Base-by-base conservation (phyloP, 1,140 invertebrate genomes). In the Patella vulgata region DNA sequence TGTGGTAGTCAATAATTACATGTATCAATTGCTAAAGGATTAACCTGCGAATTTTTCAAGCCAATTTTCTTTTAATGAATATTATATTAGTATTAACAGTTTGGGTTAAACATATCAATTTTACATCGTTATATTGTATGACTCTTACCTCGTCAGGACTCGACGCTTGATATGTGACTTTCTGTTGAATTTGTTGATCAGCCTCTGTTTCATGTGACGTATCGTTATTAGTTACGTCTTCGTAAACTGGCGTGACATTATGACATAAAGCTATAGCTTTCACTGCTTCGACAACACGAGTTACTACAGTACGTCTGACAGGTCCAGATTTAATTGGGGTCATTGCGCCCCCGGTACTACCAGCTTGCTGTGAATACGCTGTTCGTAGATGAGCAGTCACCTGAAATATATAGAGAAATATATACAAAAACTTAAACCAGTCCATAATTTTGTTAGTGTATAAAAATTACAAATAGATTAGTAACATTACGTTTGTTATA, bases 241-340 rank as follows among this genome's bases (percentile, higher is more conserved):
- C 96, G 79, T 93, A 95, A 5, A 98, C 95, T 0, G 98, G 98
- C 0, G 98, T 99, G 0, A 99, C 98, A 85, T 99, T 99, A 82
- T 99, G 97, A 85, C 98, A 99, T 5, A 99, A 84, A 0, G 97
- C 96, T 14, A 99, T 84, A 0, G 97, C 96, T 72, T 94, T 90
- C 6, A 99, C 94, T 0, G 95, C 94, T 74, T 98, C 93, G 27
- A 90, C 91, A 43, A 97, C 90, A 42, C 94, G 87, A 42, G 90
- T 93, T 44, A 90, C 89, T 70, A 93, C 91, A 0, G 79, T 83
- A 40, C 80, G 70, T 6, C 81, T 64, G 1, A 84, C 75, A 36
- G 79, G 79, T n/a, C 71, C 74, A 14, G 67, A 50, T 0, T 63
- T 28, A 17, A 70, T 66, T 11, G 70, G 65, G 0, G 69, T 69